Evolutionary conservation across 2,113 vertebrate genomes (phyloP).

Genomic region (Hydropotes inermis): DNA sequence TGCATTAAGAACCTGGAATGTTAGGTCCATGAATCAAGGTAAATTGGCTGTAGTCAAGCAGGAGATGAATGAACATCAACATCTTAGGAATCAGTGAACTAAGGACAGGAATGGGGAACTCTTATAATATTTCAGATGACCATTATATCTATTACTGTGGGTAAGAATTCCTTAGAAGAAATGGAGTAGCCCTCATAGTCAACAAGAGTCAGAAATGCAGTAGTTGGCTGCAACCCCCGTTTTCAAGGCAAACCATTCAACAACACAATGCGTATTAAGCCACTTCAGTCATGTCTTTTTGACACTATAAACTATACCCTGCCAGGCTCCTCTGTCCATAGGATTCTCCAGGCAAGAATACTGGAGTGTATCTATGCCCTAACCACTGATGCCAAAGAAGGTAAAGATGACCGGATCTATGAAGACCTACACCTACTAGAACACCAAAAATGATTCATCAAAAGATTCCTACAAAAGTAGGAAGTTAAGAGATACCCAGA

Average conservation of each 20-base stretch:
- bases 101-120: neutral
- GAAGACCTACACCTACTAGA: neutral
- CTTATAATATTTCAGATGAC: neutral
- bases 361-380: neutral
- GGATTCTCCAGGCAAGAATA: neutral
- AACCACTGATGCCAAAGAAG: neutral
- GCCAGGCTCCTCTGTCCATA: neutral
- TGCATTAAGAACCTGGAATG: neutral
- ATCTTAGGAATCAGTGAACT: neutral
- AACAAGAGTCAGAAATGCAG: neutral
- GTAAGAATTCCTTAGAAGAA: neutral
- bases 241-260: neutral
- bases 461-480: neutral
- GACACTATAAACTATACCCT: neutral
- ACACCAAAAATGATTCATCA: neutral
- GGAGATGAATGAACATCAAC: neutral
- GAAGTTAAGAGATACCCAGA: neutral
- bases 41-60: neutral
- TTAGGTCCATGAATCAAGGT: neutral
- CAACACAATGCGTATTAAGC: neutral
- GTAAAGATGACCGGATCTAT: neutral
- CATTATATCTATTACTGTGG: neutral
- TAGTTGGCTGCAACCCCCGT: neutral
- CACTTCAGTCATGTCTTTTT: neutral
- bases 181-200: neutral